Base-by-base conservation (phyloP, 2,113 vertebrate genomes). In the Tyrannus savana region DNA sequence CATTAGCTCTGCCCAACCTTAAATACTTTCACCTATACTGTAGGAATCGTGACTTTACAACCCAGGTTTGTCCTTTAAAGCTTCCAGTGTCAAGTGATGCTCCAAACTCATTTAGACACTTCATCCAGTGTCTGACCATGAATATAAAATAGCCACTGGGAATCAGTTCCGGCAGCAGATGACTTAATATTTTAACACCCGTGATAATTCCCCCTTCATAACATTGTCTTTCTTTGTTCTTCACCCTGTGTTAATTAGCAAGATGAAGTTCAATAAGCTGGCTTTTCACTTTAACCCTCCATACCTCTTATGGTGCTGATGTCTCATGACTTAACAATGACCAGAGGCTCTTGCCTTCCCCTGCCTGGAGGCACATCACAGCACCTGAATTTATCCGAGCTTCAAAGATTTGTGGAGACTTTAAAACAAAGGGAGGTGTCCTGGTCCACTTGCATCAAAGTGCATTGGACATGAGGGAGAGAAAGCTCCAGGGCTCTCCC, bases 301-400 rank as follows among this genome's bases (percentile, higher is more conserved):
- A 76, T 19, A 47, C 18, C 2, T 2, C 18, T 67, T 7, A 3
- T 5, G 1, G 19, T 44, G 33, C 19, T 64, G 60, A 49, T 0
- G 0, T 67, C 44, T 76, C 76, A 39, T 42, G 23, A 80, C 76
- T 68, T 76, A 86, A 80, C 13, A 30, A 84, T 9, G 35, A 83
- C 14, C 0, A 6, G 33, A 39, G 35, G 23, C 31, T 88, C 72
- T 84, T 19, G 9, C 68, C 35, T 60, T 82, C 28, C 27, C 8
- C 60, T 69, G 50, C 37, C 59, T 41, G 10, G 24, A 74, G 33
- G 41, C 35, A 92, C 35, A 87, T 35, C 27, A 81, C 30, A 8
- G n/a, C 6, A 1, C 28, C n/a, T 58, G 80, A 79, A 74, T 78
- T 84, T 62, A 53, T 30, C 64, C 7, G 9, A 90, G 33, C 23